phyloP scores from a whole-genome alignment of 2,797 vertebrate species.

The Spea hammondii region DNA sequence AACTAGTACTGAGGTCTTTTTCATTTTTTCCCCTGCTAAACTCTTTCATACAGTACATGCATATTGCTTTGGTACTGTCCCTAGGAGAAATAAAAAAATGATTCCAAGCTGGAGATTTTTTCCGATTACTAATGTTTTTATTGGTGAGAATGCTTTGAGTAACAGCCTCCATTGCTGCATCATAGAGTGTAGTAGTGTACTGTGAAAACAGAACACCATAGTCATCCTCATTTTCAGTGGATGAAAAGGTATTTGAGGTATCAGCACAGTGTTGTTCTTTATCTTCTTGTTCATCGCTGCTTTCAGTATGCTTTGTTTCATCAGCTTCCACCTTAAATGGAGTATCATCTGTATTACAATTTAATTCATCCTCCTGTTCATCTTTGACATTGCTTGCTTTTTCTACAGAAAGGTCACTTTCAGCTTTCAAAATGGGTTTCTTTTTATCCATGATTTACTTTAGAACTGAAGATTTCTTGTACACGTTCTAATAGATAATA shows the following conservation, averaged over 20 bases:
- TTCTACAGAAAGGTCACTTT: slow-evolving; percentile 57
- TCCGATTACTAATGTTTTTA: slow-evolving; percentile 83
- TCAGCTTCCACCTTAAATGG: slow-evolving; percentile 76
- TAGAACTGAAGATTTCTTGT: background rate
- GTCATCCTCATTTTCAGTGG: slow-evolving; percentile 80
- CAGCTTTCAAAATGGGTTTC: slow-evolving; percentile 55
- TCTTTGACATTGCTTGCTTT: slow-evolving; percentile 63
- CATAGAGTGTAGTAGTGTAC: slow-evolving; percentile 92
- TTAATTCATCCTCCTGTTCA: slow-evolving; percentile 56
- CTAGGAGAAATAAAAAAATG: slow-evolving; percentile 98
- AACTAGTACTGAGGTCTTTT: slow-evolving; percentile 98
- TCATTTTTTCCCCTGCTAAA: slow-evolving; percentile 98
- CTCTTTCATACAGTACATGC: slow-evolving; percentile 99
- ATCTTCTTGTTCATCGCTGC: slow-evolving; percentile 73
- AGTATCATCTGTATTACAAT: slow-evolving; percentile 58
- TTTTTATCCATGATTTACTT: slow-evolving; percentile 56
- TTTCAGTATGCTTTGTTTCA: slow-evolving; percentile 68
- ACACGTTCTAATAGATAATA: background rate
- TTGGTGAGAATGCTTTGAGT: slow-evolving; percentile 93
- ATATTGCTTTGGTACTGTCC: slow-evolving; percentile 97
- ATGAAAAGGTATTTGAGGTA: slow-evolving; percentile 73
- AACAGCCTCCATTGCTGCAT: slow-evolving; percentile 97
- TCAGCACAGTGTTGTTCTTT: slow-evolving; percentile 69
- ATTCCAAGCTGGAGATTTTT: slow-evolving; percentile 97
- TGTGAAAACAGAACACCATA: slow-evolving; percentile 87